Percentiles rank a stretch among this genome's conserved stretches.
phyloP scores from a whole-genome alignment of 1,140 invertebrate genomes.

The Akabosia matsudoensis region DNA sequence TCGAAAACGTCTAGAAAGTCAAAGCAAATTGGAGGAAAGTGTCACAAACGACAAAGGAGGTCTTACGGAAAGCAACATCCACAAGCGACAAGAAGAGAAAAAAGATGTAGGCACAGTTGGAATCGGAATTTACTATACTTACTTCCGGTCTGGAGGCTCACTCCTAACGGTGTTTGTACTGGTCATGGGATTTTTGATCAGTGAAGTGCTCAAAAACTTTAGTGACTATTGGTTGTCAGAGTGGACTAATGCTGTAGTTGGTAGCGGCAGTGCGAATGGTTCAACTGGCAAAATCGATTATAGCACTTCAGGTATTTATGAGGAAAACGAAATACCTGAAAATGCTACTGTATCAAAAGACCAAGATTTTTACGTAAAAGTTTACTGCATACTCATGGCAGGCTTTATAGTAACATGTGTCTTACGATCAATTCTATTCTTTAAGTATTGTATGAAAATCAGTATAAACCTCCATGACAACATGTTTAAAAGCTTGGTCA shows the following conservation, averaged over 20 bases:
- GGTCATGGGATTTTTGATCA: background rate
- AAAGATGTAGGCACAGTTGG: background rate
- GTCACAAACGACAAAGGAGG: background rate
- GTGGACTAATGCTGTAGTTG: background rate
- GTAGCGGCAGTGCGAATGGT: background rate
- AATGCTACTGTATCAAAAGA: background rate
- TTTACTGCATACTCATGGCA: background rate
- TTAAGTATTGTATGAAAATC: conserved; percentile 9
- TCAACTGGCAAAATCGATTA: background rate
- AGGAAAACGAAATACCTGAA: background rate
- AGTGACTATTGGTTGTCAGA: conserved; percentile 16
- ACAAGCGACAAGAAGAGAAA: background rate
- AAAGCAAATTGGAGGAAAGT: background rate
- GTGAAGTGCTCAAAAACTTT: background rate
- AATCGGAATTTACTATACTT: background rate
- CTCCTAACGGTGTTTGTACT: background rate
- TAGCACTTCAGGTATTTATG: background rate
- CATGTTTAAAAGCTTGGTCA: conserved; percentile 7
- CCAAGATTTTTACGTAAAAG: background rate
- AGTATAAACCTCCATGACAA: conserved; percentile 25
- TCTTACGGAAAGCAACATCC: background rate
- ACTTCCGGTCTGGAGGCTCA: background rate
- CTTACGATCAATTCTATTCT: background rate
- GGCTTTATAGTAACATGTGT: background rate
- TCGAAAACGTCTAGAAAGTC: background rate